Base-by-base conservation (phyloP, 2,113 vertebrate genomes). In the Callipepla californica region DNA sequence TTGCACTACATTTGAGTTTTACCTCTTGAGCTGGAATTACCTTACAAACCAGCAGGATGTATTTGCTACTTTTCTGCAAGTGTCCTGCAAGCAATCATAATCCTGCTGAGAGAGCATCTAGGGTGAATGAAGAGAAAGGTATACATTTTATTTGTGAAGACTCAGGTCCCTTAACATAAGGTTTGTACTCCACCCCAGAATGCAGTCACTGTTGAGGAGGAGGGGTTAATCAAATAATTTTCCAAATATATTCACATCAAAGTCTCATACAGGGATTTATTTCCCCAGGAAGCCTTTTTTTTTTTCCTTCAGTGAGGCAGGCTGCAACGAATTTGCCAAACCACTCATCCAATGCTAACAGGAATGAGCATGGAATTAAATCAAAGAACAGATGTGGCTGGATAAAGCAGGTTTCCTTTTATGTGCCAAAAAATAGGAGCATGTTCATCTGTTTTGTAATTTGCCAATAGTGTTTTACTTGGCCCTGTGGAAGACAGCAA, bases 391-490 rank as follows among this genome's bases (percentile, higher is more conserved):
- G 78, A 63, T 77, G 89, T 72, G 87, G 2, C 51, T 93, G 92
- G 26, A 26, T 89, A 86, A 90, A 55, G 68, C 76, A 96, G 91
- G 40, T 73, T 47, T 93, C 28, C 28, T 87, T 74, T 90, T 68
- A 50, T 59, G 58, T 70, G 78, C 51, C 38, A 89, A 79, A 88
- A 82, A 63, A 15, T 19, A 81, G 62, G 42, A 67, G 2, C 9
- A 23, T 28, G 40, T 77, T 76, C n/a, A n/a, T 83, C 25, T 13
- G 7, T 61, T 92, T 90, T 44, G 5, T 67, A 59, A 58, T 93
- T 94, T 88, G 77, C 84, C 57, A 26, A 47, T 45, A 55, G 32
- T 85, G 57, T 85, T 96, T 96, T 79, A 15, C 66, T 96, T 96
- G 96, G 90, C 80, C 34, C 42, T 19, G 17, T 65, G 61, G 44